Conservation (phyloP, 2,797 vertebrate genomes). For the Trichosurus vulpecula region DNA sequence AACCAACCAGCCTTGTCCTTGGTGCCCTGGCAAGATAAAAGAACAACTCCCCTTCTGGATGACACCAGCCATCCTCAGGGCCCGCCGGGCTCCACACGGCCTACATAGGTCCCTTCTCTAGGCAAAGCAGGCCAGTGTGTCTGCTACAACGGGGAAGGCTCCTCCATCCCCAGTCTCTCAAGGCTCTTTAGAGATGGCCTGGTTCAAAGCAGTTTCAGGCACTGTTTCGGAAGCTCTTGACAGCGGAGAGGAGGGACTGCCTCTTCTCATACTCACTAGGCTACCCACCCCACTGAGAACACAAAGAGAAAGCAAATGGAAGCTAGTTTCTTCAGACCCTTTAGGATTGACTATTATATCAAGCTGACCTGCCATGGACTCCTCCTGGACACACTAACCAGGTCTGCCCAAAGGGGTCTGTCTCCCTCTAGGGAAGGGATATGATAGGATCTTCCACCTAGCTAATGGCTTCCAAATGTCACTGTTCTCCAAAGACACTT, state of each 20-base stretch:
- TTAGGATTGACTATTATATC: not conserved
- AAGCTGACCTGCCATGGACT: not conserved
- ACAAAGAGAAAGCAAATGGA: not conserved
- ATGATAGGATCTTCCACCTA: not conserved
- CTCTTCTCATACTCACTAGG: not conserved
- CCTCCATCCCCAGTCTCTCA: not conserved
- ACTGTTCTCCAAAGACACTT: not conserved
- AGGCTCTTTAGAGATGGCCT: not conserved
- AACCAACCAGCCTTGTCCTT: not conserved
- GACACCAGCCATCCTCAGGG: constrained; percentile 7
- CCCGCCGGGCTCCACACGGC: constrained; percentile 23
- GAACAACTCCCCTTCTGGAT: constrained; percentile 29
- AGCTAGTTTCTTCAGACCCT: not conserved
- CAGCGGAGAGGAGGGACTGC: not conserved
- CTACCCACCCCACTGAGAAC: not conserved
- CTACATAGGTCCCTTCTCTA: not conserved
- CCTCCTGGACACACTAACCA: not conserved
- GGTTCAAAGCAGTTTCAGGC: not conserved
- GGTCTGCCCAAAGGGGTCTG: not conserved
- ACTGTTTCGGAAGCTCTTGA: not conserved
- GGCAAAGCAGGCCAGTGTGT: not conserved
- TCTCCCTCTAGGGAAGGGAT: not conserved
- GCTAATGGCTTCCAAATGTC: not conserved
- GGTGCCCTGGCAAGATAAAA: not conserved
- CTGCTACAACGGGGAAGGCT: not conserved